These are phyloP conservation scores for Doris montereyensis DNA, from an alignment of 2,888 invertebrate species.

Conservation along the genomic window DNA sequence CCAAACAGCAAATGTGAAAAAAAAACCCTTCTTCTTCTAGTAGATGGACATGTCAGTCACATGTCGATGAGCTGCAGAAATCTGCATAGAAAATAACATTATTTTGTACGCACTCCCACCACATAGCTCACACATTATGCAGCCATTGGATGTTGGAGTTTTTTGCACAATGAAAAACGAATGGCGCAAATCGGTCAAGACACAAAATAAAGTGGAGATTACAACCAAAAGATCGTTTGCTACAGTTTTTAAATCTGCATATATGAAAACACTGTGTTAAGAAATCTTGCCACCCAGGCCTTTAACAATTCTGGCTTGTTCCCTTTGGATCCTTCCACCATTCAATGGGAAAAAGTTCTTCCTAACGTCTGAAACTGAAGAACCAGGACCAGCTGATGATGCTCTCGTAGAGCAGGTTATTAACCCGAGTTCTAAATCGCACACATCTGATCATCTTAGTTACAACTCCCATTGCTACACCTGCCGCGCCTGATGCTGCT, in stretches of 20 bases:
- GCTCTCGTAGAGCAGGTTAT: too few species aligned
- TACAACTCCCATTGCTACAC: too few species aligned
- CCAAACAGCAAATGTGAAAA: too few species aligned
- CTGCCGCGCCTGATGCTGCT: too few species aligned
- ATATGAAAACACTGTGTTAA: neutral
- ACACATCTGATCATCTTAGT: too few species aligned
- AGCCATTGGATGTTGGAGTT: conserved; percentile 23
- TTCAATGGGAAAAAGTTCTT: too few species aligned
- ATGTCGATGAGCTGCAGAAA: neutral
- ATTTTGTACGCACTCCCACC: conserved; percentile 11
- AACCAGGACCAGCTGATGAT: too few species aligned
- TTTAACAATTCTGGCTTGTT: conserved; percentile 13
- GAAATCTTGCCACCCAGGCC: neutral
- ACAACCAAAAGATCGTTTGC: conserved; percentile 13
- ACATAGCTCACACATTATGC: conserved; percentile 18
- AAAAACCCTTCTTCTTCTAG: conserved; percentile 4
- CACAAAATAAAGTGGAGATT: neutral
- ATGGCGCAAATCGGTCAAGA: conserved; percentile 7
- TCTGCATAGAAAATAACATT: conserved; percentile 11
- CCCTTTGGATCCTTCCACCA: too few species aligned
- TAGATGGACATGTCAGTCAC: conserved; percentile 17
- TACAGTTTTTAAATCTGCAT: neutral
- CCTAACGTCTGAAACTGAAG: too few species aligned
- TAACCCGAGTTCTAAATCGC: too few species aligned
- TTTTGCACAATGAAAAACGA: conserved; percentile 2